phyloP scores from a whole-genome alignment of 2,888 invertebrate genomes.

The Autographa pulchrina region DNA sequence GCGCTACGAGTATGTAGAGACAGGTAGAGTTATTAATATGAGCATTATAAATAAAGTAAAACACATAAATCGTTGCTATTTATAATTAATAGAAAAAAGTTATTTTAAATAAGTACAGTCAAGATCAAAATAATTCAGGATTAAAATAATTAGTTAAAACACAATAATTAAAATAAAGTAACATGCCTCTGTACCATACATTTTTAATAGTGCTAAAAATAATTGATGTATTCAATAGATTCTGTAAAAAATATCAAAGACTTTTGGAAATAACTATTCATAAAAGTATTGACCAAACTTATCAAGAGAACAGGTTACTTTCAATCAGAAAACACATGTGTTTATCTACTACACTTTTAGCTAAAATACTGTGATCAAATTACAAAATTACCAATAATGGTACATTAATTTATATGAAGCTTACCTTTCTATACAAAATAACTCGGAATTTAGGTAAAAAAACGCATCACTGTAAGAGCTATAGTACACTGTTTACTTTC shows the following conservation, averaged over 20 bases:
- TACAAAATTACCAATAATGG: not conserved
- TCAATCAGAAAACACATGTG: not conserved
- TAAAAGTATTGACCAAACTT: not conserved
- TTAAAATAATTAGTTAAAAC: no score
- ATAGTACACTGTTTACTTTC: not conserved
- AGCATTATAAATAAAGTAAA: not conserved
- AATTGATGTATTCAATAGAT: no score
- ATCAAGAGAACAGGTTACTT: not conserved
- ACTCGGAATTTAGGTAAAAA: constrained; percentile 18
- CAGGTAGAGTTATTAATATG: not conserved
- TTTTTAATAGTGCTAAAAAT: no score
- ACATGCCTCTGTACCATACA: no score
- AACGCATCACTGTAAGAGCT: constrained; percentile 22
- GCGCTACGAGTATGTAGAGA: constrained; percentile 17
- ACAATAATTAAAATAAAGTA: no score
- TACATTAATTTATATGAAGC: not conserved
- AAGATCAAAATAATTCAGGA: no score
- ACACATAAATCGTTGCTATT: not conserved
- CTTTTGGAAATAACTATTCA: no score
- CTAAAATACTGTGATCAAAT: not conserved
- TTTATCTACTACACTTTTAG: not conserved
- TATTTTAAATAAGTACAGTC: no score
- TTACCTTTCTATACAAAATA: not conserved
- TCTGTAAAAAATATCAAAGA: no score
- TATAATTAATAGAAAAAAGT: no score